phyloP scores from a whole-genome alignment of 2,888 invertebrate species.

The Cremastinae sp. region DNA sequence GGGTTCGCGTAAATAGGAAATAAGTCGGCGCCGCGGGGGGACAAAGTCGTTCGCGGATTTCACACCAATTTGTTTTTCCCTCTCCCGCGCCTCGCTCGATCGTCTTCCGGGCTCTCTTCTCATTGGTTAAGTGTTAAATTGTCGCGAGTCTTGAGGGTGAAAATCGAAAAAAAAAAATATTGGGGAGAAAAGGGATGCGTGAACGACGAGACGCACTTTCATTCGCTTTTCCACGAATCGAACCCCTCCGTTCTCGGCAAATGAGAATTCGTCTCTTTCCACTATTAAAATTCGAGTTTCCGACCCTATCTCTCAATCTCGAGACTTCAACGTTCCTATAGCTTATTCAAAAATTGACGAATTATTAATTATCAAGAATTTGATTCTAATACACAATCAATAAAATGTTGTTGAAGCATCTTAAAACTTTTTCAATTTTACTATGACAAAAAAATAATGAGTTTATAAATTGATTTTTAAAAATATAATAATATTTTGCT shows the following conservation, averaged over 20 bases:
- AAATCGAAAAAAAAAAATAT: conserved; percentile 25
- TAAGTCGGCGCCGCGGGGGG: conserved; percentile 79
- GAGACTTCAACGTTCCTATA: too few species aligned
- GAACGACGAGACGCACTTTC: conserved; percentile 51
- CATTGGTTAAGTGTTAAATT: conserved; percentile 78
- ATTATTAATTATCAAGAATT: too few species aligned
- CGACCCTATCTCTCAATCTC: too few species aligned
- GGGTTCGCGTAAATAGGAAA: conserved; percentile 77
- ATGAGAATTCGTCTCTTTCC: conserved; percentile 32
- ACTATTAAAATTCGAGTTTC: conserved; percentile 32
- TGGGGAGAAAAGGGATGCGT: conserved; percentile 28
- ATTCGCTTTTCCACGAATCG: conserved; percentile 50
- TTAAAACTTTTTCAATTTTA: too few species aligned
- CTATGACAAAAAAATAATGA: too few species aligned
- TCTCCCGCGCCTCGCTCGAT: conserved; percentile 19
- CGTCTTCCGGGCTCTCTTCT: conserved; percentile 68
- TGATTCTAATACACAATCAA: too few species aligned
- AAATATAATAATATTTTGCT: too few species aligned
- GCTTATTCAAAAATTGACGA: too few species aligned
- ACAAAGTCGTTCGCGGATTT: conserved; percentile 75
- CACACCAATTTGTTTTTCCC: conserved; percentile 76
- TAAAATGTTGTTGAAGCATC: too few species aligned
- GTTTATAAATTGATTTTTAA: too few species aligned
- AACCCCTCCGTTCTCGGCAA: conserved; percentile 36
- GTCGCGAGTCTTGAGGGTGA: conserved; percentile 74